Base-by-base conservation (phyloP, 1,140 invertebrate genomes). In the Hermetia illucens region DNA sequence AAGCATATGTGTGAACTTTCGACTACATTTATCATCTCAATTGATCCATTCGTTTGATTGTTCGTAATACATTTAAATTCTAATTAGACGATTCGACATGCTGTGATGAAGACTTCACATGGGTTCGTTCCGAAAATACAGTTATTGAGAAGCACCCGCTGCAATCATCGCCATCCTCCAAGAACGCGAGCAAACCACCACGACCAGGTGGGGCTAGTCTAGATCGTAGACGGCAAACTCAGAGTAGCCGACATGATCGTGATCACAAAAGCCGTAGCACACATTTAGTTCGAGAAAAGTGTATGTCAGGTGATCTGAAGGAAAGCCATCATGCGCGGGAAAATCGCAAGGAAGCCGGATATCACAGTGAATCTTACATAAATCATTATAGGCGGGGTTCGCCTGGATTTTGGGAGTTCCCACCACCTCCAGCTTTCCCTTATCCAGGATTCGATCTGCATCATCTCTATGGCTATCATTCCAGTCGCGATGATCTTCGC, bases 31-130 rank as follows among this genome's bases (percentile, higher is more conserved):
- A n/a, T n/a, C n/a, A n/a, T n/a, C n/a, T n/a, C n/a, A n/a, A n/a
- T n/a, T n/a, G n/a, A n/a, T n/a, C n/a, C n/a, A n/a, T n/a, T n/a
- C n/a, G n/a, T n/a, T n/a, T n/a, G n/a, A n/a, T n/a, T n/a, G n/a
- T n/a, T n/a, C n/a, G n/a, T n/a, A n/a, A n/a, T n/a, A n/a, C n/a
- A n/a, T n/a, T n/a, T n/a, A n/a, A n/a, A n/a, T 27, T 27, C 24
- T 13, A 27, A 36, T 19, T 36, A 52, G 53, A 58, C 44, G 51
- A 58, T 46, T 66, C 70, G 15, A 69, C 67, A 12, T 55, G 65
- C 34, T 68, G 71, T 46, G 66, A 72, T 46, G 62, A 65, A 45
- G 68, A 71, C 51, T 74, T 74, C 45, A 68, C 65, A 59, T 74
- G 71, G 71, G 66, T 74, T 53, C 43, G 43, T 30, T 45, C 45